Evolutionary conservation across 2,113 vertebrate genomes (phyloP).

Genomic region (Taxidea taxus): DNA sequence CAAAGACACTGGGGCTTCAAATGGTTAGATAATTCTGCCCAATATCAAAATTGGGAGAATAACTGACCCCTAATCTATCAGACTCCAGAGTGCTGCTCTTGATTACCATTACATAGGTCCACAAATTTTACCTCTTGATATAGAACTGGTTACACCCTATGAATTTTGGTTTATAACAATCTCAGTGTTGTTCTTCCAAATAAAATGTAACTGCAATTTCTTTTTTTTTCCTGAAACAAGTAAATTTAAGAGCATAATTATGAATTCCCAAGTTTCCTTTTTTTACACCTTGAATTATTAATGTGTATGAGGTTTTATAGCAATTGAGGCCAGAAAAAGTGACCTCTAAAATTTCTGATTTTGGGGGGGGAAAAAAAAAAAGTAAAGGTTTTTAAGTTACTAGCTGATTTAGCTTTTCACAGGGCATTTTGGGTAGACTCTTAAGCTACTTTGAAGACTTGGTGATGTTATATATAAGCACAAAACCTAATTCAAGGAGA

Average conservation of each 20-base stretch:
- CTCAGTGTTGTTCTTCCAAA: slow-evolving; percentile 15
- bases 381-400: neutral
- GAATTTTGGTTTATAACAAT: neutral
- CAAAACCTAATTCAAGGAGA: neutral
- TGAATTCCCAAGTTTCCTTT: neutral
- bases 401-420: neutral
- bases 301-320: neutral
- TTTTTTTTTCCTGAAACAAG: neutral
- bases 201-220: neutral
- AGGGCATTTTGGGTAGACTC: neutral
- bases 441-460: neutral
- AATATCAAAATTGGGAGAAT: neutral
- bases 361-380: no score
- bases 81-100: neutral
- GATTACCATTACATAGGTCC: neutral
- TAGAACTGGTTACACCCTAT: neutral
- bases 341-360: neutral
- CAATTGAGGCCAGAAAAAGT: neutral
- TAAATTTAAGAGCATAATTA: slow-evolving; percentile 30
- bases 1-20: neutral
- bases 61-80: neutral
- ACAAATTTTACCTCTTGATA: neutral
- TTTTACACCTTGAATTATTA: neutral
- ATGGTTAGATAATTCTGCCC: neutral
- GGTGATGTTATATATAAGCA: neutral